A percentile compares a stretch with the other conserved stretches of the same genome.
These are phyloP conservation scores for Poecilia latipinna DNA, from an alignment of 2,113 vertebrate genomes.

Conservation along the genomic window DNA sequence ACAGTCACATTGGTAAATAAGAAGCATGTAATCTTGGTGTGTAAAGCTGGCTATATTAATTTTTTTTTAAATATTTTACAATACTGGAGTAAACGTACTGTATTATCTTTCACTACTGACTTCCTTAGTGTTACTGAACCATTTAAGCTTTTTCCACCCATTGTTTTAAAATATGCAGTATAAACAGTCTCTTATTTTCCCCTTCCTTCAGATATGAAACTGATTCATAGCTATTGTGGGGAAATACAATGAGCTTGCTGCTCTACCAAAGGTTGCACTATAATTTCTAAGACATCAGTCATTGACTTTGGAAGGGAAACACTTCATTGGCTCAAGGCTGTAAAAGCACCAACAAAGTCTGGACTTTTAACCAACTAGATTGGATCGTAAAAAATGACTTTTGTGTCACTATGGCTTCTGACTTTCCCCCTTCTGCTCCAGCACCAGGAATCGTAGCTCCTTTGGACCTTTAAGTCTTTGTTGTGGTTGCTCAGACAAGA, in stretches of 20 bases:
- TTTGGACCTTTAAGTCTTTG: constrained; percentile 20
- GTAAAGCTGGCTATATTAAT: neutral
- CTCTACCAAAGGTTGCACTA: constrained; percentile 15
- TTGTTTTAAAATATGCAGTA: constrained; percentile 5
- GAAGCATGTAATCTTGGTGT: neutral
- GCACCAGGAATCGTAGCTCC: constrained; percentile 9
- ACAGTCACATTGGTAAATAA: neutral
- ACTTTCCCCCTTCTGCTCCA: constrained; percentile 12
- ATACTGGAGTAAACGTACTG: neutral
- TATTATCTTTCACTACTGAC: neutral
- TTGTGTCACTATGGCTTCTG: neutral
- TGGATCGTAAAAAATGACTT: neutral
- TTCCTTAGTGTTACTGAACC: neutral
- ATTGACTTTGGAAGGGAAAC: constrained; percentile 6
- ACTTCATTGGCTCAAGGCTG: neutral
- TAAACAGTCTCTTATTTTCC: neutral
- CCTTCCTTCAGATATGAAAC: constrained; percentile 13
- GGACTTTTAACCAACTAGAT: neutral
- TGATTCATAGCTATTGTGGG: neutral
- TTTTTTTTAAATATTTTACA: neutral
- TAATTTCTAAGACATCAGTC: constrained; percentile 5
- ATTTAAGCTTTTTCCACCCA: neutral
- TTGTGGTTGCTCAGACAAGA: constrained; percentile 64
- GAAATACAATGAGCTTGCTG: constrained; percentile 2
- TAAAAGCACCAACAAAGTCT: constrained; percentile 1